Percentiles rank a stretch among this genome's conserved stretches.
These are phyloP conservation scores for Nomia melanderi DNA, from an alignment of 1,140 invertebrate species.

Conservation along the genomic window DNA sequence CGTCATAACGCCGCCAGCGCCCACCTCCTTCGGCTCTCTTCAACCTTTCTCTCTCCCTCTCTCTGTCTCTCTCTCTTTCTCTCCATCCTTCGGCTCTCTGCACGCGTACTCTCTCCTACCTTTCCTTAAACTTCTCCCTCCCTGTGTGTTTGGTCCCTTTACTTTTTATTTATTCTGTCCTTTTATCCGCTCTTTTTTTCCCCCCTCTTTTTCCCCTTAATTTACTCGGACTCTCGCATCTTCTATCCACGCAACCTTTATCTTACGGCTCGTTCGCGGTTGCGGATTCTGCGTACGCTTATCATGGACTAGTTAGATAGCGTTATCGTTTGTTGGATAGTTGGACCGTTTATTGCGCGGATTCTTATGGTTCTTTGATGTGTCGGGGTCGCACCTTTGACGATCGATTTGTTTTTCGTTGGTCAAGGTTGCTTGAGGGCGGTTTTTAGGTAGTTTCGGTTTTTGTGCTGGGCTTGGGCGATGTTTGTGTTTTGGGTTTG, in stretches of 20 bases:
- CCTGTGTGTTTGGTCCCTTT: slow-evolving; percentile 18
- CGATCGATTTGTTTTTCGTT: too few species aligned
- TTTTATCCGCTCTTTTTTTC: not conserved
- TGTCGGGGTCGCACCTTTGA: too few species aligned
- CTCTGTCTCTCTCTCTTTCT: slow-evolving; percentile 24
- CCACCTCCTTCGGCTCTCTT: slow-evolving; percentile 42
- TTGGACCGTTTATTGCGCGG: not conserved
- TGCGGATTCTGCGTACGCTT: not conserved
- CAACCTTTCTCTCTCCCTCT: slow-evolving; percentile 38
- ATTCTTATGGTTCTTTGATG: too few species aligned
- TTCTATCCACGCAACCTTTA: not conserved
- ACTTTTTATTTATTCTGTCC: slow-evolving; percentile 1
- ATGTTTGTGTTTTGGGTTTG: too few species aligned
- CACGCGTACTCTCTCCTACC: not conserved
- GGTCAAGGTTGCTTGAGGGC: too few species aligned
- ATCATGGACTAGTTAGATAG: not conserved
- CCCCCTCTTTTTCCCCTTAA: slow-evolving; percentile 30
- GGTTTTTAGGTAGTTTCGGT: too few species aligned
- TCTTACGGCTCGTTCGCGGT: not conserved
- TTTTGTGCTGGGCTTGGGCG: too few species aligned
- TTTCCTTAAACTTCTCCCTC: not conserved
- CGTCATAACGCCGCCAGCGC: slow-evolving; percentile 74
- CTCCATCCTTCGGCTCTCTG: not conserved
- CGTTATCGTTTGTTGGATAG: not conserved
- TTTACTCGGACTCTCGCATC: slow-evolving; percentile 16